A percentile compares a stretch with the other conserved stretches of the same genome.
phyloP scores from a whole-genome alignment of 2,113 vertebrate species.

The Apeltes quadracus region DNA sequence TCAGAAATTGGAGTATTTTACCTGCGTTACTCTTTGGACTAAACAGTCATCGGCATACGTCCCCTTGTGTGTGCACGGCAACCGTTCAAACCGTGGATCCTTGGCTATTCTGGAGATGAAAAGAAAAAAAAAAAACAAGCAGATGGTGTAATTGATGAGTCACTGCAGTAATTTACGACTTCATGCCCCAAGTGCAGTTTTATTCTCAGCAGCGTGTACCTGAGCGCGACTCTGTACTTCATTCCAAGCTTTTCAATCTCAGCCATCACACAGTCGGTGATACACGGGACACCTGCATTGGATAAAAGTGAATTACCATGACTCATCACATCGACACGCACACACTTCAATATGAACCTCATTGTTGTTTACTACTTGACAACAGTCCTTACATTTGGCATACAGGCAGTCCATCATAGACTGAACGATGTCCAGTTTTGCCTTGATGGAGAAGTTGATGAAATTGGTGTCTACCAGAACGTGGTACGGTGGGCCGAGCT shows the following conservation, averaged over 20 bases:
- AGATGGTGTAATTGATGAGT: not conserved
- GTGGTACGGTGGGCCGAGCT: conserved; percentile 95
- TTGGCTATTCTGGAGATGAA: conserved; percentile 95
- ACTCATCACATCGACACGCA: not conserved
- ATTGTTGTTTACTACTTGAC: not conserved
- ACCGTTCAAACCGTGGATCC: conserved; percentile 93
- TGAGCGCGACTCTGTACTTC: conserved; percentile 95
- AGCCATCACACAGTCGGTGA: conserved; percentile 99
- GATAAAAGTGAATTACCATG: conserved; percentile 18
- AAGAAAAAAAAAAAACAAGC: conserved; percentile 16
- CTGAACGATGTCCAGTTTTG: conserved; percentile 95
- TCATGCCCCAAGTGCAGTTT: not conserved
- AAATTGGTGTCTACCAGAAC: conserved; percentile 97
- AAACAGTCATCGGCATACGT: conserved; percentile 98
- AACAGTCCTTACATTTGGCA: conserved; percentile 90
- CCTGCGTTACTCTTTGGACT: conserved; percentile 97
- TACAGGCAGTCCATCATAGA: conserved; percentile 99
- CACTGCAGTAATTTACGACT: not conserved
- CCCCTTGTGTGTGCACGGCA: conserved; percentile 94
- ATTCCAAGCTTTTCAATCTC: conserved; percentile 98
- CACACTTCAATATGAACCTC: not conserved
- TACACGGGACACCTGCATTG: conserved; percentile 91
- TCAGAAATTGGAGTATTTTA: conserved; percentile 63
- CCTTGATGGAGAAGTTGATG: conserved; percentile 99
- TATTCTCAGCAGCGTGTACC: conserved; percentile 77